These are phyloP conservation scores for Vulpes lagopus DNA, from an alignment of 2,113 vertebrate species.

Conservation along the genomic window DNA sequence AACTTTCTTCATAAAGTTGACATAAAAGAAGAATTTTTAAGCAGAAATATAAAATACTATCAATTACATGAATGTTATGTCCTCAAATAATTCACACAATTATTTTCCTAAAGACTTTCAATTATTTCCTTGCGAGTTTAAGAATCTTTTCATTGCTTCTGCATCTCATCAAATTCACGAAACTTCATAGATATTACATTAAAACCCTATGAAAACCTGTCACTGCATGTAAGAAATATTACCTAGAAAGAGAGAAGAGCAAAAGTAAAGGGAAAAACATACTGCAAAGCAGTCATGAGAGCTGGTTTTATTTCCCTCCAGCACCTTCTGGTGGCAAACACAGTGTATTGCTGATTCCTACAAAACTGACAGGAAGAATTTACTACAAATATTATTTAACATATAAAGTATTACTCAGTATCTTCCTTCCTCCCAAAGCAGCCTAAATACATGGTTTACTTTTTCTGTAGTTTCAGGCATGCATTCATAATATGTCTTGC, in stretches of 20 bases:
- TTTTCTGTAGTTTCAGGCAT: neutral
- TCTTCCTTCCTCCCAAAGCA: neutral
- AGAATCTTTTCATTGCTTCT: neutral
- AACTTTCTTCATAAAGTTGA: neutral
- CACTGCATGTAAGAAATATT: neutral
- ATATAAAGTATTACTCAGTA: neutral
- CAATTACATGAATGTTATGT: neutral
- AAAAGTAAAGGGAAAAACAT: neutral
- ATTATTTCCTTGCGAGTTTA: constrained; percentile 26
- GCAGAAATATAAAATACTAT: neutral
- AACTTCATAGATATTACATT: neutral
- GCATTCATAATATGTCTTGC: neutral
- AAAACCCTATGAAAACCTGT: neutral
- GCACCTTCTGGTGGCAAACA: constrained; percentile 69
- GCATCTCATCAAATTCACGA: neutral
- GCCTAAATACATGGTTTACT: neutral
- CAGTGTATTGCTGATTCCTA: neutral
- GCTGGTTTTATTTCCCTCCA: constrained; percentile 59
- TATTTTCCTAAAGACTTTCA: neutral
- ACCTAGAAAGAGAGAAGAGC: neutral
- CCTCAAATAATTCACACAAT: constrained; percentile 13
- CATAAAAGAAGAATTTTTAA: neutral
- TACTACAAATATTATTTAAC: neutral
- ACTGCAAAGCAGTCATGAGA: neutral
- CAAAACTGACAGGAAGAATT: neutral